Conservation (phyloP, 37 sponge, comb jelly and placozoan species). For the Beroe forskalii region DNA sequence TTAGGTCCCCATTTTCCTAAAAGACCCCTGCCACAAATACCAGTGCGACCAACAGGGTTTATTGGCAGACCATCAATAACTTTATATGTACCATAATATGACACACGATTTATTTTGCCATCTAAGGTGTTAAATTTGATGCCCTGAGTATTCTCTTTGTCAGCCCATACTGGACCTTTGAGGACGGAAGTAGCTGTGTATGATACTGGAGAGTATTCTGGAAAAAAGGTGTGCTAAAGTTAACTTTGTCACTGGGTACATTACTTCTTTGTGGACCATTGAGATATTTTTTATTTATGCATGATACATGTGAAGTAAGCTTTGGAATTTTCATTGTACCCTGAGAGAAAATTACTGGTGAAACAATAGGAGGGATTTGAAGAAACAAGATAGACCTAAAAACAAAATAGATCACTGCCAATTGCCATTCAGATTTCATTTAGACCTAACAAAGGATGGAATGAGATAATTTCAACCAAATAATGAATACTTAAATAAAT, state of each 20-base stretch:
- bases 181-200: slow-evolving; percentile 81
- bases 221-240: slow-evolving; percentile 80
- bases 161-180: slow-evolving; percentile 89
- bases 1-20: slow-evolving; percentile 98
- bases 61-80: slow-evolving; percentile 79
- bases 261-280: neutral
- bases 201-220: slow-evolving; percentile 88
- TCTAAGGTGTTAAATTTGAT: slow-evolving; percentile 83
- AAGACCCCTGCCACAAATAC: slow-evolving; percentile 86
- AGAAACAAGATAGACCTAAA: too few species aligned
- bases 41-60: slow-evolving; percentile 95
- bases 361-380: too few species aligned
- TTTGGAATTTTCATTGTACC: neutral
- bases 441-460: too few species aligned
- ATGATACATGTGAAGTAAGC: slow-evolving; percentile 3
- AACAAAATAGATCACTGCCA: too few species aligned
- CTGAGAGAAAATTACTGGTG: too few species aligned
- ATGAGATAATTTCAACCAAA: too few species aligned
- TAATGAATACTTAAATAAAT: too few species aligned
- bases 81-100: slow-evolving; percentile 74
- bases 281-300: slow-evolving; percentile 20
- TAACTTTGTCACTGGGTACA: slow-evolving; percentile 88
- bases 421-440: too few species aligned
- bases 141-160: slow-evolving; percentile 72
- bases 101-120: slow-evolving; percentile 84